These are phyloP conservation scores for Drosophila rubida DNA, from an alignment of 2,888 invertebrate genomes.

Conservation along the genomic window DNA sequence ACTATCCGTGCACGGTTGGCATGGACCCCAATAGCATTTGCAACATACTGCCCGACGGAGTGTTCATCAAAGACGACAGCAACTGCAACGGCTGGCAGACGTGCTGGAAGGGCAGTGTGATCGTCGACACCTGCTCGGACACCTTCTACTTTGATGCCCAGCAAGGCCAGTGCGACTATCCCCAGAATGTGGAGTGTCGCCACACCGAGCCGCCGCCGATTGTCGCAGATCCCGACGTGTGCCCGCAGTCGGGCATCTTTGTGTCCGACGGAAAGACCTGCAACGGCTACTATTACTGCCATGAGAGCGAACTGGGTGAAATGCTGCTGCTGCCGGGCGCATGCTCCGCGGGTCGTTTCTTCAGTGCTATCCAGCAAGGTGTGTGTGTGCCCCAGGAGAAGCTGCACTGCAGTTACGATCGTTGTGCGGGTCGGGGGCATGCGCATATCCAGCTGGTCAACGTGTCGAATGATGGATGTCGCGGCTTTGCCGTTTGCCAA, in stretches of 20 bases:
- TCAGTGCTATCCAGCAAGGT: conserved; percentile 64
- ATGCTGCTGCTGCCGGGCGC: conserved; percentile 57
- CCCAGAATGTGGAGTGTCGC: conserved; percentile 59
- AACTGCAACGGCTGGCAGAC: conserved; percentile 73
- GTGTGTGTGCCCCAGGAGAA: conserved; percentile 72
- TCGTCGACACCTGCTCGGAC: conserved; percentile 69
- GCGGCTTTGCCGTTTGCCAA: conserved; percentile 78
- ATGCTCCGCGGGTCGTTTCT: conserved; percentile 70
- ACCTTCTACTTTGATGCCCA: conserved; percentile 71
- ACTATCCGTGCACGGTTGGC: conserved; percentile 56
- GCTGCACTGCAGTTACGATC: conserved; percentile 67
- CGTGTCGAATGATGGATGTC: conserved; percentile 73
- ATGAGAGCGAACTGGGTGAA: conserved; percentile 18
- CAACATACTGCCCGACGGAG: conserved; percentile 80
- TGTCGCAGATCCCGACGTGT: conserved; percentile 48
- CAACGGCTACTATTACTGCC: conserved; percentile 80
- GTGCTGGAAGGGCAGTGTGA: conserved; percentile 64
- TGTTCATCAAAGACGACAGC: conserved; percentile 63
- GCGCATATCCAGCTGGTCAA: conserved; percentile 74
- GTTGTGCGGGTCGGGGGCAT: conserved; percentile 73
- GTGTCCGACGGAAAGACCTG: conserved; percentile 73
- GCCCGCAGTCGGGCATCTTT: conserved; percentile 63
- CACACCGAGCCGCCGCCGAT: conserved; percentile 29
- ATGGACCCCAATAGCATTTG: conserved; percentile 74
- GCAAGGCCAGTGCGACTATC: conserved; percentile 66